Conservation (phyloP, 1,140 invertebrate genomes). For the Arctopsyche grandis region DNA sequence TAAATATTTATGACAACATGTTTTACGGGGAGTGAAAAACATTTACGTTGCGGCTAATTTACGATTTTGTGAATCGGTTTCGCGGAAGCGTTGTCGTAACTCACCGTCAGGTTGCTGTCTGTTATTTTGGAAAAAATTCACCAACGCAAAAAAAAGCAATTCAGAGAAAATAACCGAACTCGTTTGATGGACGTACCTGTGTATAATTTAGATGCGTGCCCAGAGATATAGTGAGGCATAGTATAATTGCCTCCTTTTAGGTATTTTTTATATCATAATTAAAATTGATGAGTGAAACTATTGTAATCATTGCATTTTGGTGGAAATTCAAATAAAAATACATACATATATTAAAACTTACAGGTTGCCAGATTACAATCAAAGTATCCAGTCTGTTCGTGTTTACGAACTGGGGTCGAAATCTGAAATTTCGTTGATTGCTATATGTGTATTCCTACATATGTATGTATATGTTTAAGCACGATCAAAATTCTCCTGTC, state of each 20-base stretch:
- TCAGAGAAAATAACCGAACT: neutral
- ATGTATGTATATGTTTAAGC: neutral
- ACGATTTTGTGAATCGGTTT: slow-evolving; percentile 10
- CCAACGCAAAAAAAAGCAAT: neutral
- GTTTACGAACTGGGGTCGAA: too few species aligned
- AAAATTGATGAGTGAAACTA: too few species aligned
- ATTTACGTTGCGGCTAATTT: neutral
- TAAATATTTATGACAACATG: neutral
- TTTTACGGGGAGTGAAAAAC: neutral
- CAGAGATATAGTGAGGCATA: too few species aligned
- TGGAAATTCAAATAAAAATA: too few species aligned
- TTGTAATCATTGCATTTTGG: too few species aligned
- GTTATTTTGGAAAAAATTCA: neutral
- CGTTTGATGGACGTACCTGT: neutral
- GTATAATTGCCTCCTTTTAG: too few species aligned
- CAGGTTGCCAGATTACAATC: too few species aligned
- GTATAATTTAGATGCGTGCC: neutral
- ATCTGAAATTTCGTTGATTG: too few species aligned
- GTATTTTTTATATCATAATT: too few species aligned
- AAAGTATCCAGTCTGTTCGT: too few species aligned
- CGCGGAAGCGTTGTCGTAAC: neutral
- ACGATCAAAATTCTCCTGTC: too few species aligned
- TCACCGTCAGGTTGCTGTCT: neutral
- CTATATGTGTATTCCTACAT: neutral
- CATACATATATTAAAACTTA: too few species aligned